A percentile compares a stretch with the other conserved stretches of the same genome.
These are phyloP conservation scores for Mamestra configurata DNA, from an alignment of 1,140 invertebrate genomes.

Conservation along the genomic window DNA sequence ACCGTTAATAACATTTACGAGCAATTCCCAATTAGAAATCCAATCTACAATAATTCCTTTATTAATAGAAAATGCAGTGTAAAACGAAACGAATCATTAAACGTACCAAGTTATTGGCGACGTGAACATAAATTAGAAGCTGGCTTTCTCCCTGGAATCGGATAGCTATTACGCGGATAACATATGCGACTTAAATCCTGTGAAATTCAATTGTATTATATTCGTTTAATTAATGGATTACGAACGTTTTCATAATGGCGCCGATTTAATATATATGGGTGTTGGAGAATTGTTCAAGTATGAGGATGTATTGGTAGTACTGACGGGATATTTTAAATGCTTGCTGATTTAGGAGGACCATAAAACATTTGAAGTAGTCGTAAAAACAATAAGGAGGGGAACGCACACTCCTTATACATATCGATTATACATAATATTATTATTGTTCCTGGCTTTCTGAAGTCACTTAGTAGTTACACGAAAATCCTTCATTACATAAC, in stretches of 20 bases:
- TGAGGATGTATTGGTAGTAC: conserved; percentile 4
- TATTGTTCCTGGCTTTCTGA: too few relatives aligned
- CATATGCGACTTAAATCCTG: conserved; percentile 46
- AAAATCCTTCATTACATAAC: too few relatives aligned
- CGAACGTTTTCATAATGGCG: conserved; percentile 33
- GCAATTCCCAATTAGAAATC: conserved; percentile 30
- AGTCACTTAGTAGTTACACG: too few relatives aligned
- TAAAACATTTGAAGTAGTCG: not conserved
- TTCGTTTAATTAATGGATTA: conserved; percentile 44
- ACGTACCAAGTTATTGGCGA: conserved; percentile 30
- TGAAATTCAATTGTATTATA: conserved; percentile 47
- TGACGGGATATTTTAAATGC: not conserved
- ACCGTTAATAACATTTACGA: conserved; percentile 18
- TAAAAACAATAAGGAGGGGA: not conserved
- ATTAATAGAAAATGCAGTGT: conserved; percentile 41
- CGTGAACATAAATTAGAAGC: conserved; percentile 23
- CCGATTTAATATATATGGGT: conserved; percentile 34
- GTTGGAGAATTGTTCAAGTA: not conserved
- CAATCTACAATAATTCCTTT: conserved; percentile 40
- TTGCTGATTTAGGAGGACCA: not conserved
- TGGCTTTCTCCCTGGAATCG: conserved; percentile 17
- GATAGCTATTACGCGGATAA: conserved; percentile 40
- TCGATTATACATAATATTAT: too few relatives aligned
- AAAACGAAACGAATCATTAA: conserved; percentile 27
- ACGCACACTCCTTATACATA: too few relatives aligned